Evolutionary conservation across 2,888 invertebrate species (phyloP), one percentile per base, ranked within the genome.

Genomic region (Trisateles emortualis): DNA sequence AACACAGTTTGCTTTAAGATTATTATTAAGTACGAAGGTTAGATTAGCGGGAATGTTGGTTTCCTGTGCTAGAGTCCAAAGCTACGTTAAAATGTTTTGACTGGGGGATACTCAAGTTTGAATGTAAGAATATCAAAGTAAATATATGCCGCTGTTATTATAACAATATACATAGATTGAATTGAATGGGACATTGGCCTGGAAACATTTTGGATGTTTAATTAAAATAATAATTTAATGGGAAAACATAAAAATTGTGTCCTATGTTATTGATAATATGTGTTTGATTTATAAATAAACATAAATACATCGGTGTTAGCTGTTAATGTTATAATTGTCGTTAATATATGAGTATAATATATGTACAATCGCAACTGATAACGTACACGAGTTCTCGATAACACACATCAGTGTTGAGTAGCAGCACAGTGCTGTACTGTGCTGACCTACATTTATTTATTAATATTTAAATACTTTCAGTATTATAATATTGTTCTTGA

Each of bases 391-490:
- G 13, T 22, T 14, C 39, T 48, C 43, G 50, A 36, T 64, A 40
- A 44, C 36, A 26, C 8, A 54, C 10, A 43, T 49, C 16, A 17
- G 52, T 36, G 42, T 56, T 42, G 48, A 61, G 22, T 22, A 24
- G 39, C 11, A 10, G 11, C 26, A 11, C 14, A 38, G 24, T 10
- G 24, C 10, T 43, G n/a, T n/a, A 32, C 11, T 50, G 38, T 43
- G 11, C 43, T 43, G 22, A 16, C 22, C 4, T 14, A 35, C 9
- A 46, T 29, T 57, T 17, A 53, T 57, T 64, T 52, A 41, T 52
- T 57, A 43, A 51, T 67, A 67, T 52, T 54, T 53, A 38, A 49
- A 59, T 53, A 68, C 22, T 52, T 64, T 68, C 58, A 68, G 65
- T 68, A 68, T 68, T 67, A 64, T 52, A 42, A 30, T 43, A 52